Base-by-base conservation (phyloP, 2,113 vertebrate species). In the Numida meleagris region DNA sequence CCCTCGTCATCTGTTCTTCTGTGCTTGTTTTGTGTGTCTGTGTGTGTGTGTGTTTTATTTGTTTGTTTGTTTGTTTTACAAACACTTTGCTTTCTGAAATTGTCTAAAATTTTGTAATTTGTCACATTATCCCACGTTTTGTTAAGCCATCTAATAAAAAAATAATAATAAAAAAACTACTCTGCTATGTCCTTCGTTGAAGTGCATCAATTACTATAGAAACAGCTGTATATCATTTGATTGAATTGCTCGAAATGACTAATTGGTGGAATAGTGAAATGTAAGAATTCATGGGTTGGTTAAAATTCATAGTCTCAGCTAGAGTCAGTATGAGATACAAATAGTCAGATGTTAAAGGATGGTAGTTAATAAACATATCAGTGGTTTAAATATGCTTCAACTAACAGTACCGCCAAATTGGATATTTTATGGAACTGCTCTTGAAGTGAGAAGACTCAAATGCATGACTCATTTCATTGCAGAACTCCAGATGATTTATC, bases 171-270 rank as follows among this genome's bases (percentile, higher is more conserved):
- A 27, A 53, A 55, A 55, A 33, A 17, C 53, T 33, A 33, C 29
- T 33, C 40, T 51, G 23, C 9, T 76, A n/a, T 61, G 87, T 45
- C 48, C 29, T 78, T 31, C 66, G 85, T 48, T 82, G 45, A 80
- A 82, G 53, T 24, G 29, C 55, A 71, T 59, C 50, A 73, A 84
- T 94, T 89, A 66, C 89, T 82, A 92, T 66, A 94, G 87, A 67
- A 94, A 88, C 61, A 80, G 50, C 43, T 87, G 21, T 27, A 67
- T 7, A 65, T 36, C 1, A 72, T 78, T 67, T 71, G 14, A 74
- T 59, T 58, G 55, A 91, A 63, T 24, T 70, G 29, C 67, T 89
- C 88, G 33, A 89, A 90, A 67, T 5, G 15, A 11, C 23, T 46
- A 62, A 87, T 36, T 87, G 15, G 14, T 46, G 5, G 29, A 79